These are phyloP conservation scores for Phylloscopus trochilus DNA, from an alignment of 2,113 vertebrate genomes.

Conservation along the genomic window DNA sequence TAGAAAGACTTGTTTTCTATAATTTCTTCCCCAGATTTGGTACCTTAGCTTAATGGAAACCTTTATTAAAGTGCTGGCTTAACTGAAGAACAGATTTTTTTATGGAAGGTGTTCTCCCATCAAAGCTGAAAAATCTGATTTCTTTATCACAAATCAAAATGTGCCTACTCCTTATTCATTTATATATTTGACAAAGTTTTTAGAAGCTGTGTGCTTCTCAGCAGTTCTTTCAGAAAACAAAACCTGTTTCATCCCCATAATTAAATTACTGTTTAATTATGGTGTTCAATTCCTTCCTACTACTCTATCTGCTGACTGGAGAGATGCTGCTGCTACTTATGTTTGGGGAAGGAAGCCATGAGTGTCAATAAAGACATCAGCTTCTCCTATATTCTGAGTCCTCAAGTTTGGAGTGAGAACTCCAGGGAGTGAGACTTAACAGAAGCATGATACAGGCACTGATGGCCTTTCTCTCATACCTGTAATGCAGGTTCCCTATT, in stretches of 20 bases:
- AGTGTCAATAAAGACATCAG: background rate
- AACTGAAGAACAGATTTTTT: background rate
- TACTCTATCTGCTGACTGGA: background rate
- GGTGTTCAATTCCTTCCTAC: background rate
- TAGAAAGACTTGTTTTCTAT: background rate
- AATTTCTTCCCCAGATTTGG: background rate
- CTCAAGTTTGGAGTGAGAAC: background rate
- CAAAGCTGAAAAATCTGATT: background rate
- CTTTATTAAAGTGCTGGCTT: background rate
- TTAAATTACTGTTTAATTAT: background rate
- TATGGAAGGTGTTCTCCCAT: background rate
- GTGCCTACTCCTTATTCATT: background rate
- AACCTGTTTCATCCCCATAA: background rate
- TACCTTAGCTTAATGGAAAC: background rate
- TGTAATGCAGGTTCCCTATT: background rate
- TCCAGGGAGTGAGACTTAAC: background rate
- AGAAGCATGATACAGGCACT: background rate
- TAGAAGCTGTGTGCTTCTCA: background rate
- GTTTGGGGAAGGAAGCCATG: background rate
- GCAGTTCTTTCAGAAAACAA: background rate
- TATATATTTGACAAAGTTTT: background rate
- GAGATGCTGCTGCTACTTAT: background rate
- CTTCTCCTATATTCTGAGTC: background rate
- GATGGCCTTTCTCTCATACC: background rate
- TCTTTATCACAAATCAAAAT: background rate